Base-by-base conservation (phyloP, 1,140 invertebrate species). In the Ips typographus region DNA sequence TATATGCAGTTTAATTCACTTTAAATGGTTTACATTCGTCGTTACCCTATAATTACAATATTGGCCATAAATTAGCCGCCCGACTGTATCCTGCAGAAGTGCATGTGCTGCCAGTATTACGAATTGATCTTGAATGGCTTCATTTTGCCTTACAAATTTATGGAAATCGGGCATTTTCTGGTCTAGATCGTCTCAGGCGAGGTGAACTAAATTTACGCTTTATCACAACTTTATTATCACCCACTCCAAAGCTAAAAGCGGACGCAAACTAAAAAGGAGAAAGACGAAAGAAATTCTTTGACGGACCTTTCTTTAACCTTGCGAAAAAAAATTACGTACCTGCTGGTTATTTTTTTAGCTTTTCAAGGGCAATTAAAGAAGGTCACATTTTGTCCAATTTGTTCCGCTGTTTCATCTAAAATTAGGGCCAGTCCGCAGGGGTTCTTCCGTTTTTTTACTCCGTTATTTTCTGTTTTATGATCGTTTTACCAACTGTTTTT, bases 1-100 rank as follows among this genome's bases (percentile, higher is more conserved):
- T 59, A 59, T 59, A 59, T 59, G 57, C 57, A 40, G 57, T 59
- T 59, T 59, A 59, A 59, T 59, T 59, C 57, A 59, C 57, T 59
- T 59, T 59, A 59, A 59, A 59, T 40, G 57, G 57, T 59, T 59
- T 59, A 59, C 57, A 59, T 59, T 59, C 4, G 7, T 59, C 57
- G 40, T 59, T 59, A 40, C 57, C 57, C 57, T 36, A 59, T 59
- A 59, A 59, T 59, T 59, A 59, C 57, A 42, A 59, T 59, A 59
- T 59, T 59, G 57, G 39, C 40, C 57, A 40, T 40, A 40, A 59
- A 59, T 40, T 59, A 22, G 57, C 36, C 39, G 57, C 57, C 8
- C 57, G 53, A 55, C 53, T 55, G 53, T 55, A 55, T 55, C 57
- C 8, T 59, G 38, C 7, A 59, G 38, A 59, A 40, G 57, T 42